A percentile compares a stretch with the other conserved stretches of the same genome.
Evolutionary conservation across 2,888 invertebrate genomes (phyloP).

Genomic region (Trichopria drosophilae): DNA sequence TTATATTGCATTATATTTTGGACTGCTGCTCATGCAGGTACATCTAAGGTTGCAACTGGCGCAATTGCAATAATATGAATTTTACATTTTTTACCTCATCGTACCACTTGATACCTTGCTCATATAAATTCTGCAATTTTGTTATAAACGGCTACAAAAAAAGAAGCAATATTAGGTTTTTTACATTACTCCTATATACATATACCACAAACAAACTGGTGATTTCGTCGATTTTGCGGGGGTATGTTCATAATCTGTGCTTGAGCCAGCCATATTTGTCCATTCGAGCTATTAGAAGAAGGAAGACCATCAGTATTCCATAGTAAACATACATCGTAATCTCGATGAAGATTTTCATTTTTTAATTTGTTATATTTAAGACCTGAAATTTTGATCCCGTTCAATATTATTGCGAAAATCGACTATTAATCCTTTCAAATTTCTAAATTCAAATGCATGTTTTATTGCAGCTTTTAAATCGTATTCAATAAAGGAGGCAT

Average conservation of each 20-base stretch:
- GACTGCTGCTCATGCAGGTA: constrained; percentile 18
- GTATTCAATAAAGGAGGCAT: constrained; percentile 19
- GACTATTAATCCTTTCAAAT: constrained; percentile 11
- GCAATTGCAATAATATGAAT: no score
- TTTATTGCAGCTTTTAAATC: constrained; percentile 10
- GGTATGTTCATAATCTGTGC: constrained; percentile 16
- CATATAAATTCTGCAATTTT: no score
- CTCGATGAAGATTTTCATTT: not conserved
- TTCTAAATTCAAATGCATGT: constrained; percentile 12
- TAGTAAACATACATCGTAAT: constrained; percentile 17
- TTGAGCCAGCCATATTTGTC: constrained; percentile 21
- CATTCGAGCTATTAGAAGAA: constrained; percentile 16
- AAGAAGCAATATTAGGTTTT: constrained; percentile 13
- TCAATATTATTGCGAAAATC: constrained; percentile 1
- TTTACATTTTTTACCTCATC: constrained; percentile 2
- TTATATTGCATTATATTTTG: constrained; percentile 21
- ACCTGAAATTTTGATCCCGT: not conserved
- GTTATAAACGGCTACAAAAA: constrained; percentile 24
- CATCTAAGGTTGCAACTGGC: no score
- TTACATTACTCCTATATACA: not conserved
- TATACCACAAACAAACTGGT: constrained; percentile 17
- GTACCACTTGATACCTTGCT: constrained; percentile 14
- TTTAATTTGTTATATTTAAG: constrained; percentile 8
- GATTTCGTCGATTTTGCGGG: constrained; percentile 7
- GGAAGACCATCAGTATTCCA: constrained; percentile 22